Conservation (phyloP, 1,140 invertebrate genomes). For the Mactra quadrangularis region DNA sequence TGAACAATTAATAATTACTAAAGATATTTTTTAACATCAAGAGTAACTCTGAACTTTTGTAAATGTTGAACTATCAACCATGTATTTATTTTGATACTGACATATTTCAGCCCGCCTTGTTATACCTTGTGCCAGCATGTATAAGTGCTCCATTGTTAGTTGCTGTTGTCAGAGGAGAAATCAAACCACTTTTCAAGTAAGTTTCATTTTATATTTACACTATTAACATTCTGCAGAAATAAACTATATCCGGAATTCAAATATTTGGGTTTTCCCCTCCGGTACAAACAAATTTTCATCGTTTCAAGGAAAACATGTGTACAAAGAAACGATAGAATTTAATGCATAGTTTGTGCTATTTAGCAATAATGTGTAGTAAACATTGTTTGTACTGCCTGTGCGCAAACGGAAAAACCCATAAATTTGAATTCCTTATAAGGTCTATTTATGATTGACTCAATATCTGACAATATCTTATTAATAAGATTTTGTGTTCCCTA, state of each 20-base stretch:
- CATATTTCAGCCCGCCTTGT: conserved; percentile 95
- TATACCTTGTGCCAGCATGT: conserved; percentile 99
- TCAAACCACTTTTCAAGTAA: conserved; percentile 95
- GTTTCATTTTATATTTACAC: conserved; percentile 84
- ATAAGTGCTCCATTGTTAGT: conserved; percentile 93
- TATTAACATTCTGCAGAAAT: background rate
- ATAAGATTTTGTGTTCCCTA: background rate
- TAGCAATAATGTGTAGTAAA: no score
- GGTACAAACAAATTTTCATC: no score
- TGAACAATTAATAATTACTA: no score
- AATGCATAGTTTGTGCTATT: no score
- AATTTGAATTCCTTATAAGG: background rate
- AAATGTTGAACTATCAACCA: no score
- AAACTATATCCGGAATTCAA: no score
- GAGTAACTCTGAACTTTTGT: no score
- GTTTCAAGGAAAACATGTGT: no score
- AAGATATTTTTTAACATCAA: no score
- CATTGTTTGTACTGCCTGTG: no score
- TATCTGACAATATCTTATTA: background rate
- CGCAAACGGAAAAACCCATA: background rate
- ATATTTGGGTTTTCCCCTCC: no score
- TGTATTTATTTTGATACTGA: no score
- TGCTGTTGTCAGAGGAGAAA: conserved; percentile 95
- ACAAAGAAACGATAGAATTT: background rate
- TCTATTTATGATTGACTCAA: background rate